A percentile compares a stretch with the other conserved stretches of the same genome.
Conservation (phyloP, 92 coral and sea anemone genomes). For the Zoanthus gigantus region DNA sequence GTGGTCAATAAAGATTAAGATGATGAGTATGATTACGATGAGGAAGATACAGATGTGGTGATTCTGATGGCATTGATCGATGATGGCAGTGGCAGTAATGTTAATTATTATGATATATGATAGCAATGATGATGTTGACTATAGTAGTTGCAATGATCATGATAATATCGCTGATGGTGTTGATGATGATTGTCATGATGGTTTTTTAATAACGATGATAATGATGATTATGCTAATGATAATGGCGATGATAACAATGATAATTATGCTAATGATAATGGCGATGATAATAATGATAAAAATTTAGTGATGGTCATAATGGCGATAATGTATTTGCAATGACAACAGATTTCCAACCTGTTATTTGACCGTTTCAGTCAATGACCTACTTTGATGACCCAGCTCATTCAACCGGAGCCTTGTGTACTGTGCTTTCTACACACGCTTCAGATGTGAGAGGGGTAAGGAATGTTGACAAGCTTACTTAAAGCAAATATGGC, state of each 20-base stretch:
- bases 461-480: slow-evolving; percentile 45
- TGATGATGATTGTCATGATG: not conserved
- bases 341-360: not conserved
- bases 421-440: slow-evolving; percentile 85
- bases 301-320: too few relatives aligned
- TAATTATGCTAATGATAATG: not conserved
- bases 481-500: too few relatives aligned
- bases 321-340: too few relatives aligned
- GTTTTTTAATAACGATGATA: not conserved
- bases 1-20: not conserved
- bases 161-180: not conserved
- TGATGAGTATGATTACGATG: not conserved
- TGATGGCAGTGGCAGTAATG: not conserved
- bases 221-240: not conserved
- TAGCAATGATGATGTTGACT: not conserved
- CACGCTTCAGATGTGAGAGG: slow-evolving; percentile 97
- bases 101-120: not conserved
- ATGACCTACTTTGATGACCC: slow-evolving; percentile 93
- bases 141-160: not conserved
- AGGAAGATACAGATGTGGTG: not conserved
- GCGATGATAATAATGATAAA: not conserved
- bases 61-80: not conserved
- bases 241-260: not conserved
- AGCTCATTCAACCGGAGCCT: slow-evolving; percentile 86
- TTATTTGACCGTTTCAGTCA: slow-evolving; percentile 58